These are phyloP conservation scores for Megalopta genalis DNA, from an alignment of 1,140 invertebrate species.

Conservation along the genomic window DNA sequence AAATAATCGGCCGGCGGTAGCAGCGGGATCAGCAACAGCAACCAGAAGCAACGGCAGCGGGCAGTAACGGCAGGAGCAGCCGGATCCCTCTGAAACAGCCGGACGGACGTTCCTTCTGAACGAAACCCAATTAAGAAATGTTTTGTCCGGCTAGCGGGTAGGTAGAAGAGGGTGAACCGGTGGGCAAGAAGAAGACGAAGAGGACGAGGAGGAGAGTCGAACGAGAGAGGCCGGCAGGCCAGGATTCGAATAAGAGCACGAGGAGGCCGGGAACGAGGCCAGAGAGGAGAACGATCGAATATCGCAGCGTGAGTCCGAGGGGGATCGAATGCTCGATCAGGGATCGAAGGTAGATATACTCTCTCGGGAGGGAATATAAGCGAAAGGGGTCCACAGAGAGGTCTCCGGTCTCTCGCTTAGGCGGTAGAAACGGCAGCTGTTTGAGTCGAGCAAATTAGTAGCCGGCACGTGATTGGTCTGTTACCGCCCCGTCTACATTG, in stretches of 20 bases:
- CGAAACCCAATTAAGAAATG: constrained; percentile 81
- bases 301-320: constrained; percentile 73
- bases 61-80: constrained; percentile 18
- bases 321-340: constrained; percentile 73
- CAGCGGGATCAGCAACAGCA: neutral
- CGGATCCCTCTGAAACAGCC: constrained; percentile 42
- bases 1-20: constrained; percentile 54
- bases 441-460: constrained; percentile 80
- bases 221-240: constrained; percentile 25
- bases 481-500: constrained; percentile 78
- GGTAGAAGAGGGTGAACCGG: constrained; percentile 43
- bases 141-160: constrained; percentile 75
- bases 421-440: constrained; percentile 79
- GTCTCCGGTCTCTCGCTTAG: constrained; percentile 71
- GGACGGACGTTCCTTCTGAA: constrained; percentile 55
- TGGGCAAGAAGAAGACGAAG: constrained; percentile 32
- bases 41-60: too few relatives aligned
- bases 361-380: neutral
- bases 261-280: constrained; percentile 61
- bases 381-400: constrained; percentile 60
- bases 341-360: constrained; percentile 70
- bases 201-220: constrained; percentile 26
- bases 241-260: constrained; percentile 70
- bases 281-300: constrained; percentile 68
- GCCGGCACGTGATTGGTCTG: constrained; percentile 80